A percentile compares a stretch with the other conserved stretches of the same genome.
These are phyloP conservation scores for Phortica variegata DNA, from an alignment of 1,140 invertebrate species.

Conservation along the genomic window DNA sequence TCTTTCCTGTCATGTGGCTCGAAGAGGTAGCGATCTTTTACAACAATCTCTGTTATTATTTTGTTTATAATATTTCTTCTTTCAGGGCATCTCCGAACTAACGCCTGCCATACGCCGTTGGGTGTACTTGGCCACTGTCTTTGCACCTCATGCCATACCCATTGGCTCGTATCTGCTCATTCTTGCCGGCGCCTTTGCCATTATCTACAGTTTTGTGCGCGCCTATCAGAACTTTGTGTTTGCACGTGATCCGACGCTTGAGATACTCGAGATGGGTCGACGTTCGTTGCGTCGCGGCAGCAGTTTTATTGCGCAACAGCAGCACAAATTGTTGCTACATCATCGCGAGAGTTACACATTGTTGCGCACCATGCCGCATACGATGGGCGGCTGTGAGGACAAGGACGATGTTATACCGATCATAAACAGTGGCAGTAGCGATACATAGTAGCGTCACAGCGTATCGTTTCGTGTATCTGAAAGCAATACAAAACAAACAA, in stretches of 20 bases:
- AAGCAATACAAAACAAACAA: too few species aligned
- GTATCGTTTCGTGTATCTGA: too few species aligned
- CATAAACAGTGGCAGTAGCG: constrained; percentile 27
- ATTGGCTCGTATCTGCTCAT: constrained; percentile 72
- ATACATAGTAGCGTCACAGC: constrained; percentile 31
- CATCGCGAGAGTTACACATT: constrained; percentile 65
- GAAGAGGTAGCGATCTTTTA: constrained; percentile 67
- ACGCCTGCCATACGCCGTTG: constrained; percentile 72
- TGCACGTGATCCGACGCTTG: constrained; percentile 65
- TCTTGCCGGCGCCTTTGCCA: constrained; percentile 64
- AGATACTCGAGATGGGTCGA: constrained; percentile 75
- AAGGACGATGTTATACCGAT: constrained; percentile 41
- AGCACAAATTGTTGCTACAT: constrained; percentile 63
- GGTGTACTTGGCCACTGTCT: constrained; percentile 75
- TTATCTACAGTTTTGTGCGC: constrained; percentile 68
- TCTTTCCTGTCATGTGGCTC: constrained; percentile 85
- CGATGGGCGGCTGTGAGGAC: constrained; percentile 30
- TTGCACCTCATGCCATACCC: constrained; percentile 69
- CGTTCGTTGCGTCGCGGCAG: constrained; percentile 70
- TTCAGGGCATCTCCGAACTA: constrained; percentile 76
- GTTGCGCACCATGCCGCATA: constrained; percentile 51
- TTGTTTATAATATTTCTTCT: neutral
- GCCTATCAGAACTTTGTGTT: constrained; percentile 75
- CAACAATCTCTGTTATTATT: neutral
- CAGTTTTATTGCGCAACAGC: constrained; percentile 69